A percentile compares a stretch with the other conserved stretches of the same genome.
phyloP scores from a whole-genome alignment of 37 sponge, comb jelly and placozoan species.

The Bolinopsis microptera region DNA sequence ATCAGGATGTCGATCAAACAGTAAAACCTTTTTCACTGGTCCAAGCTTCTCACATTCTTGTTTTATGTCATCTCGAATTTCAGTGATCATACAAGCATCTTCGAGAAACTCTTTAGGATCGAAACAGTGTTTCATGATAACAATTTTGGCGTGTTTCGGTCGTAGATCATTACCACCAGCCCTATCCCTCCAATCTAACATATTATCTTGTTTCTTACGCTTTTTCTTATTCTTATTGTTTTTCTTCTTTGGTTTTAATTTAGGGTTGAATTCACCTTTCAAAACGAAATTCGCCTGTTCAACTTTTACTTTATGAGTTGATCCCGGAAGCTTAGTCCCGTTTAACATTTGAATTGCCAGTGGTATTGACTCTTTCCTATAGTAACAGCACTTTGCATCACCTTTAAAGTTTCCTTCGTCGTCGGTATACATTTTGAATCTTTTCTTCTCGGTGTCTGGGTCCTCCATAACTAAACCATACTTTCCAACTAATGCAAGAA shows the following conservation, averaged over 20 bases:
- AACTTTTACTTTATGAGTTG: neutral
- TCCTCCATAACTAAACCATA: conserved; percentile 89
- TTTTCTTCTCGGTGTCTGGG: conserved; percentile 79
- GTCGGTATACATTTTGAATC: conserved; percentile 88
- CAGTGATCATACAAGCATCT: conserved; percentile 76
- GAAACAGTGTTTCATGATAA: conserved; percentile 84
- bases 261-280: conserved; percentile 89
- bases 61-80: conserved; percentile 82
- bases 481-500: conserved; percentile 81
- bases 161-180: conserved; percentile 68
- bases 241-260: conserved; percentile 80
- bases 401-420: conserved; percentile 86
- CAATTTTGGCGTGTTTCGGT: conserved; percentile 79
- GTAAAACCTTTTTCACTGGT: conserved; percentile 81
- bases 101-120: conserved; percentile 89
- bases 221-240: conserved; percentile 75
- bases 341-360: conserved; percentile 85
- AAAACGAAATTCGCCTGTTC: conserved; percentile 80
- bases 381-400: conserved; percentile 90
- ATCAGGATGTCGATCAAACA: conserved; percentile 93
- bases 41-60: conserved; percentile 95
- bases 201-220: conserved; percentile 73
- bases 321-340: conserved; percentile 10
- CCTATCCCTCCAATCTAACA: conserved; percentile 81
- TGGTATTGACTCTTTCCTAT: conserved; percentile 85